Evolutionary conservation across 2,113 vertebrate species (phyloP).

Genomic region (Strix aluco): DNA sequence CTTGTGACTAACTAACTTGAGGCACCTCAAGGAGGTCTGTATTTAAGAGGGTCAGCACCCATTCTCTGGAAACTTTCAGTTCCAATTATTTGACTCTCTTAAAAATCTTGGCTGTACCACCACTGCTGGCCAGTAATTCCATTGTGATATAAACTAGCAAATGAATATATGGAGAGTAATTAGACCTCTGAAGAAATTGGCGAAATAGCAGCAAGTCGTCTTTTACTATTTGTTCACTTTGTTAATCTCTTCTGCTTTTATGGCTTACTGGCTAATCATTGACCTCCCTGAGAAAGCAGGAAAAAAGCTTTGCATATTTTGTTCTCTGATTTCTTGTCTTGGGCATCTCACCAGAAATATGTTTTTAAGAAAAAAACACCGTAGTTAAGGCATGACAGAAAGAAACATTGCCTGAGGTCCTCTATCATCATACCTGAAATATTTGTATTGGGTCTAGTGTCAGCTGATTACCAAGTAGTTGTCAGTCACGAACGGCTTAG

Average conservation of each 20-base stretch:
- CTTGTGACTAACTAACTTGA: background rate
- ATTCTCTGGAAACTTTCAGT: background rate
- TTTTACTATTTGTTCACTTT: background rate
- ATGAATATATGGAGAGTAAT: background rate
- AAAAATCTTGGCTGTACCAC: background rate
- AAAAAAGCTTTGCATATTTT: background rate
- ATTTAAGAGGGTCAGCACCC: background rate
- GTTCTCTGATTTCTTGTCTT: background rate
- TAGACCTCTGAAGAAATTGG: background rate
- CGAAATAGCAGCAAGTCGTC: background rate
- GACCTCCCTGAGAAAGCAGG: background rate
- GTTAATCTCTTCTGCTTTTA: background rate
- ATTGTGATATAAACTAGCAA: background rate
- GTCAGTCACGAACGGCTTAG: background rate
- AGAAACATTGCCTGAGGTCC: background rate
- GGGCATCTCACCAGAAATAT: background rate
- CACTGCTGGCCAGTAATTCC: background rate
- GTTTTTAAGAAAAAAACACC: background rate
- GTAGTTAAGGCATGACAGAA: background rate
- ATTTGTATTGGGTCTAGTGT: background rate
- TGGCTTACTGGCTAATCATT: background rate
- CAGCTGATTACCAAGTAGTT: background rate
- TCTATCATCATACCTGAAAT: background rate
- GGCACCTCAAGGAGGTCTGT: background rate
- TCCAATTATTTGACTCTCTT: background rate